Evolutionary conservation across 1,140 invertebrate species (phyloP), one percentile per base, ranked within the genome.

Genomic region (Harpegnathos saltator): DNA sequence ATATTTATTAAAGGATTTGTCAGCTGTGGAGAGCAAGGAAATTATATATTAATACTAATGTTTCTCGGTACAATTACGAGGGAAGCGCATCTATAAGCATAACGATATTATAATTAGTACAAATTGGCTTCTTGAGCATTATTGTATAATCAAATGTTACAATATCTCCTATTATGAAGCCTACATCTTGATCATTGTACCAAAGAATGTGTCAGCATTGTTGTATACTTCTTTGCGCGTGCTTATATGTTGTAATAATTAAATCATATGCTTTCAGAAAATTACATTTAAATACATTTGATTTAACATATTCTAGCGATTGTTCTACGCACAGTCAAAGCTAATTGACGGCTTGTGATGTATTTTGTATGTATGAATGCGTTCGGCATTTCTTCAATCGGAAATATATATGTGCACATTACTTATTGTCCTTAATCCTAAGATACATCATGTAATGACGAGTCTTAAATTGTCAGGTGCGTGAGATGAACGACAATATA

Each of bases 401-500:
- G 26, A 85, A 85, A 86, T 75, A 85, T 86, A 85, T 54, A 65
- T 54, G 62, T 82, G 69, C 69, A 85, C 54, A 85, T 73, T 65
- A 85, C 38, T 82, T 52, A 61, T 82, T 54, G 56, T 48, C 22
- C 59, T 68, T 56, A 38, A 65, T 85, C 38, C 22, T 29, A 33
- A 33, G 50, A 54, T 78, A 38, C 14, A 56, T 44, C 12, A 54
- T 58, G 33, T 66, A 66, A 66, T 11, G 44, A 14, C 14, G 29
- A 63, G n/a, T 33, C 50, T 75, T 75, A 1, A 75, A 17, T 65
- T 52, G 29, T 24, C 5, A 7, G 52, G 0, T 74, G 24, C n/a
- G 4, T 22, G 0, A 65, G 7, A 63, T 3, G 9, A 4, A 52
- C 33, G 52, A 63, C 59, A 19, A 24, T 74, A 52, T 38, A 33